Evolutionary conservation across 2,113 vertebrate genomes (phyloP), one percentile per base, ranked within the genome.

Genomic region (Microtus oregoni): DNA sequence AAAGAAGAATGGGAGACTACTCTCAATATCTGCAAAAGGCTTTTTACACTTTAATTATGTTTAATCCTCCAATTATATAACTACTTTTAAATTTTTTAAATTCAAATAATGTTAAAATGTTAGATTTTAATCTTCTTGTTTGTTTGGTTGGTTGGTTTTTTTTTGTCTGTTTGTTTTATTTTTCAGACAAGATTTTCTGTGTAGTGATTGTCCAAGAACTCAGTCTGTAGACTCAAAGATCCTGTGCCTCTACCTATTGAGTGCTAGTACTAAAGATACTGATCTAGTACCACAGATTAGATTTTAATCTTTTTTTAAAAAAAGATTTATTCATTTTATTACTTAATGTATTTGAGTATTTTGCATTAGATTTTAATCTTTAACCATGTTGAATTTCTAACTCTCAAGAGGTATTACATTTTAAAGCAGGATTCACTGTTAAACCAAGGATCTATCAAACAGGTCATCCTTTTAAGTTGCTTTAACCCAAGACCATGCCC

Each of bases 61-160:
- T 22, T 87, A 65, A 88, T 77, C 24, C 24, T 86, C 86, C 70
- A 44, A 9, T 76, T 86, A 92, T 63, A n/a, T 32, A 52, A 28
- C 67, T 68, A 68, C 26, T 63, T 63, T 63, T 63, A 63, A 24
- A 77, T 47, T 93, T 95, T 79, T 2, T 70, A 79, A 85, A n/a
- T 86, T 92, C 30, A 96, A 91, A 58, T 86, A 92, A 61, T 14
- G 76, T 73, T 55, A 68, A 72, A 90, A 15, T 15, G 79, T 78
- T 55, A 65, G 2, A 58, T 76, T 82, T 86, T 95, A n/a, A 20
- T 70, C 10, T 88, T 88, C 89, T 70, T n/a, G 32, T 70, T 72
- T 72, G 35, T 72, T 72, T 35, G 63, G 1, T 65, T 67, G 65
- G 26, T 67, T 67, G 26, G 3, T 5, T 50, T 32, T 30, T 70